Percentiles rank a stretch among this genome's conserved stretches.
These are phyloP conservation scores for Neodiprion fabricii DNA, from an alignment of 1,140 invertebrate genomes.

Conservation along the genomic window DNA sequence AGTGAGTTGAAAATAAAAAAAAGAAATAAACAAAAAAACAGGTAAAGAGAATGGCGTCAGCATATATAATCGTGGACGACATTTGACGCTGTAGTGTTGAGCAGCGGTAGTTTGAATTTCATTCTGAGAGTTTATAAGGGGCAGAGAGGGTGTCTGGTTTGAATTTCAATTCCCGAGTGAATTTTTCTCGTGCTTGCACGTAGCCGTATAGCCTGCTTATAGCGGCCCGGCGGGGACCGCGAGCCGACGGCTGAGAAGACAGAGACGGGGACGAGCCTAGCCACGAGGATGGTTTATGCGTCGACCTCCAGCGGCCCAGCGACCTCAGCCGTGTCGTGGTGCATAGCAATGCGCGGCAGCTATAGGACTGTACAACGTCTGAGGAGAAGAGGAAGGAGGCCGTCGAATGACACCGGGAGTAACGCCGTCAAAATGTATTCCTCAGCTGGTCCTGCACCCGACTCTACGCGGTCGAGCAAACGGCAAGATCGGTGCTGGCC, in stretches of 20 bases:
- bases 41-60: too few species aligned
- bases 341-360: slow-evolving; percentile 43
- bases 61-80: too few species aligned
- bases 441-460: too few species aligned
- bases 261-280: slow-evolving; percentile 31
- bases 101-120: neutral
- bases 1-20: too few species aligned
- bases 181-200: slow-evolving; percentile 47
- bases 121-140: too few species aligned
- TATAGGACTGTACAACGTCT: neutral
- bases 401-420: neutral
- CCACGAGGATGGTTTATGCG: slow-evolving; percentile 48
- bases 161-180: slow-evolving; percentile 40
- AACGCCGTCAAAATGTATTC: neutral
- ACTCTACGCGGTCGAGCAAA: too few species aligned
- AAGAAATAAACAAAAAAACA: too few species aligned
- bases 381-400: too few species aligned
- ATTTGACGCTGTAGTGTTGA: too few species aligned
- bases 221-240: slow-evolving; percentile 26
- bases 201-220: slow-evolving; percentile 26
- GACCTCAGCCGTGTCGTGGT: slow-evolving; percentile 34
- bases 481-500: too few species aligned
- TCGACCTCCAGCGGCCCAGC: slow-evolving; percentile 40
- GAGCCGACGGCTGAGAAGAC: slow-evolving; percentile 21
- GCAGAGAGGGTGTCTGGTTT: slow-evolving; percentile 14